Base-by-base conservation (phyloP, 2,888 invertebrate species). In the Exocentrus adspersus region DNA sequence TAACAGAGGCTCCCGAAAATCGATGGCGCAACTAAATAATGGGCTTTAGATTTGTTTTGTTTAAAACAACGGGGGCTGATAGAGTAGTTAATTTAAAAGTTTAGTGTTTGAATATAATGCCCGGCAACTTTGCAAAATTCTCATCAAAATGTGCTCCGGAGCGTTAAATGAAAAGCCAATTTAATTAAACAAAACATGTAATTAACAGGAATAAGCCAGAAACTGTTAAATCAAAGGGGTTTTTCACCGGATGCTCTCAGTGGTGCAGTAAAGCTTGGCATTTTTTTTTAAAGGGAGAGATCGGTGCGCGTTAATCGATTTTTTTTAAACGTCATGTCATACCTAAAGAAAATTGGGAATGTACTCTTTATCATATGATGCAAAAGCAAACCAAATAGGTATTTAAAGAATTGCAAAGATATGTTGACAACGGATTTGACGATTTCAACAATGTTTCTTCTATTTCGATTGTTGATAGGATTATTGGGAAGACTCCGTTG, bases 101-200 rank as follows among this genome's bases (percentile, higher is more conserved):
- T 71, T 70, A 64, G 59, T 67, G 65, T 71, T 71, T 59, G 62
- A 56, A 67, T 67, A 69, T 67, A 67, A 71, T 66, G 66, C 61
- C 62, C 60, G 48, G 65, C 60, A 63, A 64, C 63, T 66, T 69
- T 52, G 64, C 70, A 70, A 72, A 76, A 75, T 75, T 70, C 72
- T 72, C 75, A 77, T 77, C 77, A 77, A 72, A 76, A 73, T 71
- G 75, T 60, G 75, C 76, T 72, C 70, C 78, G 75, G 69, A 77
- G 74, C 78, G 73, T 76, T 77, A 78, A 79, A 79, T 78, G 78
- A 77, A 79, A 78, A 78, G 77, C 78, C 78, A 78, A 79, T 79
- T 78, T 78, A 79, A 79, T 79, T 79, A 78, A 78, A 78, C 77
- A 77, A 79, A 79, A 78, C 78, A 76, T 69, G 78, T 78, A 78